phyloP scores from a whole-genome alignment of 2,113 vertebrate genomes.

The Pseudopipra pipra region DNA sequence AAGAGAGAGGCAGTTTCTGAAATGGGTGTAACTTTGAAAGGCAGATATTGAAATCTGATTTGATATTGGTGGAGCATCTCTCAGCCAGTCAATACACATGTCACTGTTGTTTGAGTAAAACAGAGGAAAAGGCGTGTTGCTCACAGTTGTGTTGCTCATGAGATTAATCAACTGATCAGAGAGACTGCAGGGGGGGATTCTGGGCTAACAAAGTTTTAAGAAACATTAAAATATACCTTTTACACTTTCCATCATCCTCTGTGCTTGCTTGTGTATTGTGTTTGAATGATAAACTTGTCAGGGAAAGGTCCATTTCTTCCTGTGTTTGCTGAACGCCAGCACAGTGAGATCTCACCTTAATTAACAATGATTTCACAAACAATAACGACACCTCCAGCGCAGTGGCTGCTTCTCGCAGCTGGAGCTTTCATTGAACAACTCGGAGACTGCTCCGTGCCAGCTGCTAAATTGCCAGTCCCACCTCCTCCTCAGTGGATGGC shows the following conservation, averaged over 20 bases:
- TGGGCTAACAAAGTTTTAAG: not conserved
- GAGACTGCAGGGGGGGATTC: not conserved
- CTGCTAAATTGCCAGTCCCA: not conserved
- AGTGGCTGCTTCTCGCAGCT: not conserved
- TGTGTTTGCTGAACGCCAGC: not conserved
- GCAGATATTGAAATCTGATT: not conserved
- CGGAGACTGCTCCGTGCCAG: not conserved
- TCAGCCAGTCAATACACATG: not conserved
- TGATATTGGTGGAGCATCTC: not conserved
- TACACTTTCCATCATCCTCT: not conserved
- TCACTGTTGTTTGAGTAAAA: not conserved
- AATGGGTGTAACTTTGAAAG: not conserved
- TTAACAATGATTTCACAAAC: not conserved
- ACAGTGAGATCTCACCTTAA: conserved; percentile 19
- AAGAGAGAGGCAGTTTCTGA: not conserved
- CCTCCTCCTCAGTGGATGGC: not conserved
- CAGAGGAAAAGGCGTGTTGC: not conserved
- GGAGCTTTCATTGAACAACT: not conserved
- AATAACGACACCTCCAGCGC: not conserved
- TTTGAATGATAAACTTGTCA: not conserved
- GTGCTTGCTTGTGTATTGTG: not conserved
- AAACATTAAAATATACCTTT: not conserved
- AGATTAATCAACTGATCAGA: not conserved
- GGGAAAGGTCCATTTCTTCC: not conserved
- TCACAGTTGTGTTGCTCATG: not conserved